These are phyloP conservation scores for Drosophila nebulosa DNA, from an alignment of 1,140 invertebrate genomes.

Conservation along the genomic window DNA sequence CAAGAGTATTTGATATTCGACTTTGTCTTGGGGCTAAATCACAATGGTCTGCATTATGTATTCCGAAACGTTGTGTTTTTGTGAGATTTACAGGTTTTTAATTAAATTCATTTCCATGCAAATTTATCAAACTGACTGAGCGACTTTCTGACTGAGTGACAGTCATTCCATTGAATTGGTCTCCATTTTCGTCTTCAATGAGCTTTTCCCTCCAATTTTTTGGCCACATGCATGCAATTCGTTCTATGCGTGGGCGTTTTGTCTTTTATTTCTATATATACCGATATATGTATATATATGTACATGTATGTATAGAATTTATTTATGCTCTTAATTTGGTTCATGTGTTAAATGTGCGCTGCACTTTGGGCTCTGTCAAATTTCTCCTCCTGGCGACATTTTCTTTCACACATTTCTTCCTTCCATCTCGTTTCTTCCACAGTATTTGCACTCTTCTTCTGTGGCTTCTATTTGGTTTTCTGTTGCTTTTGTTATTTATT, in stretches of 20 bases:
- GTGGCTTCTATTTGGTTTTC: conserved; percentile 35
- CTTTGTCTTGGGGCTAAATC: background rate
- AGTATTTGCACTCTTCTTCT: conserved; percentile 18
- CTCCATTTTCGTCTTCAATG: background rate
- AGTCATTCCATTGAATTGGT: background rate
- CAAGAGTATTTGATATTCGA: background rate
- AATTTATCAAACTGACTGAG: conserved; percentile 57
- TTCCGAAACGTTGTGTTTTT: conserved; percentile 31
- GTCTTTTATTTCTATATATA: conserved; percentile 1
- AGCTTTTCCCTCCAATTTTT: conserved; percentile 9
- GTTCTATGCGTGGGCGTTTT: conserved; percentile 20
- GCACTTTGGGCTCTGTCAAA: conserved; percentile 47
- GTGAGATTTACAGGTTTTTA: conserved; percentile 74
- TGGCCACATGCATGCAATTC: conserved; percentile 20
- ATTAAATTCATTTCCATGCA: conserved; percentile 69
- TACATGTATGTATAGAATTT: conserved; percentile 10
- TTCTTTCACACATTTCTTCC: conserved; percentile 6
- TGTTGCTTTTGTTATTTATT: conserved; percentile 55
- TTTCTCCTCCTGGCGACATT: conserved; percentile 7
- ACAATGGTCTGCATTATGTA: background rate
- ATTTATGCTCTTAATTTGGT: conserved; percentile 56
- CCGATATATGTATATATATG: conserved; percentile 6
- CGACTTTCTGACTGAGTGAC: conserved; percentile 18
- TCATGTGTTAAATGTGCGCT: conserved; percentile 66
- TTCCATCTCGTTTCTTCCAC: conserved; percentile 14